phyloP scores from a whole-genome alignment of 2,113 vertebrate genomes.

The Pseudopodoces humilis region DNA sequence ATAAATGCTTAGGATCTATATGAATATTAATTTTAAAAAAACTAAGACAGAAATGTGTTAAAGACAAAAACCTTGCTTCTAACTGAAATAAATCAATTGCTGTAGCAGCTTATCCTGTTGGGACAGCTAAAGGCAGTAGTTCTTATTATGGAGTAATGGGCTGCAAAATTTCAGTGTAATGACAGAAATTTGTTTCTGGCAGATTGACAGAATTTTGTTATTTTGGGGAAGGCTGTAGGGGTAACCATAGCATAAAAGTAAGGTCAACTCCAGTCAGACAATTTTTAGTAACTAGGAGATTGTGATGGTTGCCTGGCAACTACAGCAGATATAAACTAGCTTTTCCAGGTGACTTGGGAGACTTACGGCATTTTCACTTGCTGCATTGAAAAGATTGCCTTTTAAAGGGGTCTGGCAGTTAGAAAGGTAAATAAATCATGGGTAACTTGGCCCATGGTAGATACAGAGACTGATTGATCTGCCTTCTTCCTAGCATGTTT shows the following conservation, averaged over 20 bases:
- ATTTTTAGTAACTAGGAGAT: conserved; percentile 58
- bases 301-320: conserved; percentile 56
- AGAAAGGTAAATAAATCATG: not conserved
- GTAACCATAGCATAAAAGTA: conserved; percentile 40
- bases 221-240: conserved; percentile 51
- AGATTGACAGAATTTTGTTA: conserved; percentile 30
- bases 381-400: not conserved
- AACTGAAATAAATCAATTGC: not conserved
- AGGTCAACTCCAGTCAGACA: conserved; percentile 58
- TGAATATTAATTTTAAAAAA: not conserved
- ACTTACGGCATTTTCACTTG: not conserved
- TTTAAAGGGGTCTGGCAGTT: not conserved
- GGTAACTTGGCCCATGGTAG: not conserved
- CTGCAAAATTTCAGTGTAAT: conserved; percentile 64
- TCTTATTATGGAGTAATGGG: conserved; percentile 52
- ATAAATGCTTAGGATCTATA: not conserved
- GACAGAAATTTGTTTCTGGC: conserved; percentile 63
- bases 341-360: conserved; percentile 36
- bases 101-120: conserved; percentile 16
- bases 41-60: not conserved
- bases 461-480: not conserved
- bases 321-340: not conserved
- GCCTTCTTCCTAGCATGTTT: not conserved
- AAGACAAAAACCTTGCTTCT: not conserved
- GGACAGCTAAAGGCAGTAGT: conserved; percentile 36